Base-by-base conservation (phyloP, 2,797 vertebrate species). In the Rhinella marina region DNA sequence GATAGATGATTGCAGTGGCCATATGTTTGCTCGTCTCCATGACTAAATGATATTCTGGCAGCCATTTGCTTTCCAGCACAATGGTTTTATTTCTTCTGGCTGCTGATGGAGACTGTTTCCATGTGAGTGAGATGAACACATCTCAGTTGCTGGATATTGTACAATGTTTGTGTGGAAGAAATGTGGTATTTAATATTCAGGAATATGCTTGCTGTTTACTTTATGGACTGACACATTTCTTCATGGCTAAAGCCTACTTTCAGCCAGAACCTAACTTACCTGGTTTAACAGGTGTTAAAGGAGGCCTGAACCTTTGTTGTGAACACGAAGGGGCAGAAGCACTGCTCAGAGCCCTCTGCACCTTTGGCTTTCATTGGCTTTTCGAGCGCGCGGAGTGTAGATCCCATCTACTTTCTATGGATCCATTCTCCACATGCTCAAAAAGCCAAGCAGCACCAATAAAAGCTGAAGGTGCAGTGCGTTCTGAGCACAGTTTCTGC, bases 1-100 rank as follows among this genome's bases (percentile, higher is more conserved):
- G 62, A 78, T 75, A 90, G 87, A 90, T 83, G 86, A 90, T 91
- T 90, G 91, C 90, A 76, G 66, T 76, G 87, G 61, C 84, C 14
- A 0, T 87, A 66, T 90, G 72, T 83, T 76, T 85, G 86, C 64
- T 90, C 91, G 54, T 52, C n/a, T 85, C 73, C 16, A 32, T 89
- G 86, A 85, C 89, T 91, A 81, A 89, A 90, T 88, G 85, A 87
- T 16, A 68, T 88, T 84, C 77, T 83, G 52, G 57, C 86, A 90
- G 54, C 10, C 62, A 32, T 68, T 88, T 91, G 50, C 5, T 88
- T 81, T 1, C 64, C 0, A n/a, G 48, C 48, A 52, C 73, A 2
- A 13, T 84, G 54, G 41, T 70, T 82, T 29, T 56, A 29, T 88
- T 89, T 90, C 89, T 52, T 73, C 72, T 59, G 29, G 77, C 27